These are phyloP conservation scores for Lamellibrachia luymesi DNA, from an alignment of 1,140 invertebrate species.

Conservation along the genomic window DNA sequence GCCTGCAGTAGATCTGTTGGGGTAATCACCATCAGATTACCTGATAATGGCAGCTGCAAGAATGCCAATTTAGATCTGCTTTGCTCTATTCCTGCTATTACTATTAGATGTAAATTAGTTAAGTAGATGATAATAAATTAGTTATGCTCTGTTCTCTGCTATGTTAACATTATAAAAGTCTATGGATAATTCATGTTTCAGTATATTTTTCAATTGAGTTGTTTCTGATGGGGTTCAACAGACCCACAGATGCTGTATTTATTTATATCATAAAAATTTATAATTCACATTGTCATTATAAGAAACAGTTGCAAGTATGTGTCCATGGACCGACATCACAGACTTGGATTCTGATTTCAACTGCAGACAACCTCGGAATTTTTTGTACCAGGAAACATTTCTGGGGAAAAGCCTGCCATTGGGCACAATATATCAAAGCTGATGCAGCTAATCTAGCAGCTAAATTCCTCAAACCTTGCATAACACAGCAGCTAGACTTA, in stretches of 20 bases:
- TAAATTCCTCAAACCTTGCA: not conserved
- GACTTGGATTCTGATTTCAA: not conserved
- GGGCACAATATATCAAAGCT: not conserved
- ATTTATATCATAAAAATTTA: too few relatives aligned
- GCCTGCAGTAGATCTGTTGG: not conserved
- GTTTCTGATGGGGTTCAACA: too few relatives aligned
- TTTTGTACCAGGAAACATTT: not conserved
- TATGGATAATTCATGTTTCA: too few relatives aligned
- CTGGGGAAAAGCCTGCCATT: not conserved
- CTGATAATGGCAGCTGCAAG: not conserved
- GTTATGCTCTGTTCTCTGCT: too few relatives aligned
- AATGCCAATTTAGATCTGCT: not conserved
- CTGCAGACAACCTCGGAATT: not conserved
- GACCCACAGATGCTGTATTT: too few relatives aligned
- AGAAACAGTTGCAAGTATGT: not conserved
- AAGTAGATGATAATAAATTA: too few relatives aligned
- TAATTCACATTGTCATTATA: too few relatives aligned
- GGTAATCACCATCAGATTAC: not conserved
- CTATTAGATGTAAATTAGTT: too few relatives aligned
- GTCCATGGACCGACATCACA: not conserved
- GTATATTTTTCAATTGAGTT: too few relatives aligned
- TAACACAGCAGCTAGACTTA: not conserved
- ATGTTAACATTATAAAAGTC: too few relatives aligned
- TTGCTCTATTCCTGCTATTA: not conserved
- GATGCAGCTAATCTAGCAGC: not conserved